Evolutionary conservation across 2,888 invertebrate species (phyloP), one percentile per base, ranked within the genome.

Genomic region (Brachylomia viminalis): DNA sequence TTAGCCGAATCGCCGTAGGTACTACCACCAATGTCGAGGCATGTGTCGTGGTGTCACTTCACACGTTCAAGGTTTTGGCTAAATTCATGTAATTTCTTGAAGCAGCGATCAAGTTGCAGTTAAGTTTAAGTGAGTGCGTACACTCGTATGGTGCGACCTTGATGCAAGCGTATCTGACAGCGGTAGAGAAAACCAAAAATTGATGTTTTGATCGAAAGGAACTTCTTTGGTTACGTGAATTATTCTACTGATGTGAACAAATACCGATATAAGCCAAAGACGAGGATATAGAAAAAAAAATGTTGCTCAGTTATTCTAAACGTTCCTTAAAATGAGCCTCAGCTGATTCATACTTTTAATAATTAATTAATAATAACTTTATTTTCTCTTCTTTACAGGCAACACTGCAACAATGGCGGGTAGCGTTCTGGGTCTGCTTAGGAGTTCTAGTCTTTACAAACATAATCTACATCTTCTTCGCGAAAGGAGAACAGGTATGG

Each of bases 401-500:
- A 66, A 96, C 97, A 0, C 88, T 98, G 13, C 92, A 93, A 33
- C 97, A 98, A 95, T 98, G 98, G 98, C 97, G 98, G 38, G 89
- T 97, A 0, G 98, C 98, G 0, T 98, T 98, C 92, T 98, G 98
- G 98, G 97, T 98, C 54, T 97, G 98, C 61, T 97, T 98, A 13
- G 97, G 91, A 0, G 97, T 98, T 6, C 97, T 98, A 79, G 92
- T 97, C 0, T 79, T 97, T 1, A 98, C 98, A 2, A 98, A 98
- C 89, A 58, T 98, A 0, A 90, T 98, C 15, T 98, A 98, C 92
- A 87, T 98, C 5, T 71, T 98, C 8, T 98, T 97, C 91, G 98
- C 98, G 0, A 97, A 98, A 82, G 98, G 98, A 0, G 98, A 98
- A 61, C 97, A 98, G 54, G 97, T 98, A 80, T 97, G 97, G 90